Conservation (phyloP, 2,797 vertebrate species). For the Clarias pachynema region DNA sequence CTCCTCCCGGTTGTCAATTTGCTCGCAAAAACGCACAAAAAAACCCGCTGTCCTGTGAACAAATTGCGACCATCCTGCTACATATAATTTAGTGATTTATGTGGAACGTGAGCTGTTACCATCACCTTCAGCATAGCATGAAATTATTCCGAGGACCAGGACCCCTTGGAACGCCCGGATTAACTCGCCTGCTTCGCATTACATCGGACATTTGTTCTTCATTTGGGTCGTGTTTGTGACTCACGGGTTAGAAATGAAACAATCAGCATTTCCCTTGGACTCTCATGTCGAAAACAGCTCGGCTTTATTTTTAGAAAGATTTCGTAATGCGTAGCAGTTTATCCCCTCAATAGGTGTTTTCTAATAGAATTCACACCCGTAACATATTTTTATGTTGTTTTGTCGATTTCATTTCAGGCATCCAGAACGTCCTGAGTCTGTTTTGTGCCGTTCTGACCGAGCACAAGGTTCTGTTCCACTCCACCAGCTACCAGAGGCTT, state of each 20-base stretch:
- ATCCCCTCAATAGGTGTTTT: conserved; percentile 38
- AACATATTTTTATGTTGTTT: conserved; percentile 22
- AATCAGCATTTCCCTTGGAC: conserved; percentile 18
- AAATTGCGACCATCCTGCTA: conserved; percentile 36
- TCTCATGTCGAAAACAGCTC: neutral
- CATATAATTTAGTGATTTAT: conserved; percentile 13
- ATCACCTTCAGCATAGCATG: conserved; percentile 39
- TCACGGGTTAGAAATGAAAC: conserved; percentile 25
- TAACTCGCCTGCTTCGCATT: conserved; percentile 20
- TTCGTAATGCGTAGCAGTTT: neutral
- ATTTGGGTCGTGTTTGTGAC: conserved; percentile 6
- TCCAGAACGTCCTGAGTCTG: conserved; percentile 95
- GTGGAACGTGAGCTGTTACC: neutral
- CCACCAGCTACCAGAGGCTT: conserved; percentile 95
- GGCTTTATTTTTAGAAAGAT: neutral
- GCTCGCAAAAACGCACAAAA: conserved; percentile 60
- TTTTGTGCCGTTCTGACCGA: conserved; percentile 97
- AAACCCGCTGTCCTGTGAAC: conserved; percentile 52
- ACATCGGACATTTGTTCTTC: conserved; percentile 31
- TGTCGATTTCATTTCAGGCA: conserved; percentile 79
- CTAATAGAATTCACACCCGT: conserved; percentile 55
- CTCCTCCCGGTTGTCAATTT: conserved; percentile 64
- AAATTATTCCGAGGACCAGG: conserved; percentile 47
- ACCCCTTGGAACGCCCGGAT: conserved; percentile 8
- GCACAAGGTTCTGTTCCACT: conserved; percentile 98